Base-by-base conservation (phyloP, 1,140 invertebrate species). In the Tetragnatha versicolor region DNA sequence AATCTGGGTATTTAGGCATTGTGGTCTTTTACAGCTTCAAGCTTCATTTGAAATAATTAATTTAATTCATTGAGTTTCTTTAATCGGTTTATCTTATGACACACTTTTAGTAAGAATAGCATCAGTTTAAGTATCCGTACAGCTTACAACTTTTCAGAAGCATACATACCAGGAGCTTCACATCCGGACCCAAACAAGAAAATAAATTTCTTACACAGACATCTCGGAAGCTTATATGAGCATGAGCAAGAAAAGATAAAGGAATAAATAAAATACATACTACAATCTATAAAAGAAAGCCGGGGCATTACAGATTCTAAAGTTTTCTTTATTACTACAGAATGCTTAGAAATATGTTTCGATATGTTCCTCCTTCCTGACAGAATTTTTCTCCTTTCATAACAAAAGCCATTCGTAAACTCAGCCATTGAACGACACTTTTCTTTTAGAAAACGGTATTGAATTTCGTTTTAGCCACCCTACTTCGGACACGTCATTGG, bases 401-500 rank as follows among this genome's bases (percentile, higher is more conserved):
- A 63, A 65, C 60, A 58, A 22, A 53, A 55, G 47, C 33, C 60
- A 65, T 77, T 66, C 35, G 39, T 65, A 77, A 77, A 35, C 42
- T 42, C 20, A 39, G 10, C 33, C 33, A 63, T 77, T 53, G 45
- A 29, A 31, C 45, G 37, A 77, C 27, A 49, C 58, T 66, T 77
- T 66, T 37, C 31, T 77, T 77, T 65, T 22, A 22, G 49, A 51
- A 63, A 77, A 65, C 60, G 61, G 73, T 77, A 77, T 77, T 77
- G 73, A 77, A 77, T 77, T 77, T 77, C 73, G 73, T 77, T 77
- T 75, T 77, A 77, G 73, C 49, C 31, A 63, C 73, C 45, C 31
- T 42, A 66, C 42, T 66, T 77, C 45, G 51, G 39, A 73, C 45
- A 73, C 39, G 37, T 73, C 70, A 61, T 66, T 66, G 73, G 61